Evolutionary conservation across 2,113 vertebrate species (phyloP).

Genomic region (Pantherophis guttatus): DNA sequence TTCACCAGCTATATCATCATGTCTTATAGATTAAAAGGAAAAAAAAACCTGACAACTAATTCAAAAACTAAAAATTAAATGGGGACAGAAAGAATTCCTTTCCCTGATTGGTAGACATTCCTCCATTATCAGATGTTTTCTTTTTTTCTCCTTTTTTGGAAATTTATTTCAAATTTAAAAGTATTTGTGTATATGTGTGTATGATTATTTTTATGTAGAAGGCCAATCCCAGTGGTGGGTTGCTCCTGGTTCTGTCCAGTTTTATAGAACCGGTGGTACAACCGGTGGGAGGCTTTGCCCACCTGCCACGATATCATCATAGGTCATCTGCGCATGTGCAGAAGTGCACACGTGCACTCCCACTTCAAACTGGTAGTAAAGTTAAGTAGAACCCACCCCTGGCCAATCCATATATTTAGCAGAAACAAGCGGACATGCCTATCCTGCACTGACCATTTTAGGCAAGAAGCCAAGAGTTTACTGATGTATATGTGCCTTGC

Average conservation of each 20-base stretch:
- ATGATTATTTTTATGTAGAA: neutral
- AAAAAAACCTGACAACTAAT: neutral
- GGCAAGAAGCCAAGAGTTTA: neutral
- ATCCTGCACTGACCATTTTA: neutral
- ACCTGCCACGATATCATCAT: too few species aligned
- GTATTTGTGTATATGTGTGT: neutral
- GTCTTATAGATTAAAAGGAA: neutral
- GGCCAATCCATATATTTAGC: neutral
- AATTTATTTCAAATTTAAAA: neutral
- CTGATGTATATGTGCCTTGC: neutral
- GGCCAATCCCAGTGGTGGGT: neutral
- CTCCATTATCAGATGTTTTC: neutral
- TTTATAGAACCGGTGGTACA: too few species aligned
- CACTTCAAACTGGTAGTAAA: too few species aligned
- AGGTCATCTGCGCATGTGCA: too few species aligned
- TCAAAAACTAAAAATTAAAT: neutral
- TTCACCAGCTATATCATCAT: neutral
- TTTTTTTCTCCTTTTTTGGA: neutral
- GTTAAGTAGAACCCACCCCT: too few species aligned
- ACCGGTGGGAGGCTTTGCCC: too few species aligned
- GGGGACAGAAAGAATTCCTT: neutral
- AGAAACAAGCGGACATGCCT: neutral
- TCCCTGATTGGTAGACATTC: neutral
- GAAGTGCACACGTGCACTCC: too few species aligned
- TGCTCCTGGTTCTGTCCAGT: too few species aligned